These are phyloP conservation scores for Drosophila azteca DNA, from an alignment of 1,140 invertebrate species.

Conservation along the genomic window DNA sequence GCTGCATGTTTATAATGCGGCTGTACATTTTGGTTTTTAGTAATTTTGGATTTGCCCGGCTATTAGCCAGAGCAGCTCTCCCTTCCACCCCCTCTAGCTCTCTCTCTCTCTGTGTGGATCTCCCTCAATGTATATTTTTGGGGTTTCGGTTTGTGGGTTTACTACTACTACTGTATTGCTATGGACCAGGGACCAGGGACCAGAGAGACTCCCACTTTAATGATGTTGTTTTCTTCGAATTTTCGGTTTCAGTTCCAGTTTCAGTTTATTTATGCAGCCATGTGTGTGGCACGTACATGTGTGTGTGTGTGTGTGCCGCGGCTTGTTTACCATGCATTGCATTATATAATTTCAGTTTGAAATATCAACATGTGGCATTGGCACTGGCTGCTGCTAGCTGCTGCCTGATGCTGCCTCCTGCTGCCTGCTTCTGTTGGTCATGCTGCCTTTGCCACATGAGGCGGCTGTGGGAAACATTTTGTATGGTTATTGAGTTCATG, in stretches of 20 bases:
- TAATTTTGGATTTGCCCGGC: slow-evolving; percentile 62
- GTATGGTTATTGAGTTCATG: slow-evolving; percentile 24
- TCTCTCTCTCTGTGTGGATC: not conserved
- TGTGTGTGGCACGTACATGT: slow-evolving; percentile 14
- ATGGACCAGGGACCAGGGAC: slow-evolving; percentile 3
- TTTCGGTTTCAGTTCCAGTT: slow-evolving; percentile 35
- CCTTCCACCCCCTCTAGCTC: not conserved
- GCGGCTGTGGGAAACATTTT: slow-evolving; percentile 26
- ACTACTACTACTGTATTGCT: slow-evolving; percentile 20
- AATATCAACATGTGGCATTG: slow-evolving; percentile 74
- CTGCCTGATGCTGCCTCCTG: not conserved
- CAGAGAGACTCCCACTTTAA: slow-evolving; percentile 48
- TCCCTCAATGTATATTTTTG: slow-evolving; percentile 7
- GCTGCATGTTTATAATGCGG: slow-evolving; percentile 56
- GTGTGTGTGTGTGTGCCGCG: slow-evolving; percentile 17
- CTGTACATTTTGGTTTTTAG: slow-evolving; percentile 70
- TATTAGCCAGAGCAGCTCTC: slow-evolving; percentile 24
- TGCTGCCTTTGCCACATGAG: slow-evolving; percentile 17
- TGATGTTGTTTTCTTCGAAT: slow-evolving; percentile 72
- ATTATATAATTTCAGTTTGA: slow-evolving; percentile 75
- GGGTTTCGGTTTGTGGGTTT: slow-evolving; percentile 32
- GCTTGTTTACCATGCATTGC: slow-evolving; percentile 69
- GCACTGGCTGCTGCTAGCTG: not conserved
- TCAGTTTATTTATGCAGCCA: slow-evolving; percentile 61
- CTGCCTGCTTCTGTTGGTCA: slow-evolving; percentile 19